Conservation (phyloP, 2,797 vertebrate genomes). For the Spizella passerina region DNA sequence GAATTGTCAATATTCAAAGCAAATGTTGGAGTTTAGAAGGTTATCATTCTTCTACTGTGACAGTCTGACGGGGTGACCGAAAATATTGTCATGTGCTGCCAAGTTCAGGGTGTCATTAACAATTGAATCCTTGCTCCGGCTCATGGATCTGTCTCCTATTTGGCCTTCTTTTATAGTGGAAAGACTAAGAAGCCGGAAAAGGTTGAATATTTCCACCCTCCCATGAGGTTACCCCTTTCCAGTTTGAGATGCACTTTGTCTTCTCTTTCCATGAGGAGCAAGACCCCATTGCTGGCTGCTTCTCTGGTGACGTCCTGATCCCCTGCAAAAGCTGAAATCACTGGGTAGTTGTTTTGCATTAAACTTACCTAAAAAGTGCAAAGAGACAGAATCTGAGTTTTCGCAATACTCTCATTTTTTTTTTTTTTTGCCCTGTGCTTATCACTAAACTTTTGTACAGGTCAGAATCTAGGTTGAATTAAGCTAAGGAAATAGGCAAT, state of each 20-base stretch:
- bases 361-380: constrained; percentile 89
- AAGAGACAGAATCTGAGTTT: constrained; percentile 53
- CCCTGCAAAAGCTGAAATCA: constrained; percentile 98
- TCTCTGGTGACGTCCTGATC: constrained; percentile 99
- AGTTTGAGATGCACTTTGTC: constrained; percentile 98
- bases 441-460: background rate
- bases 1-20: constrained; percentile 87
- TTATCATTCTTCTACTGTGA: constrained; percentile 83
- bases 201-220: constrained; percentile 99
- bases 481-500: background rate
- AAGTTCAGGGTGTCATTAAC: constrained; percentile 76
- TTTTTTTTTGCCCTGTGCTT: background rate
- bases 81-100: constrained; percentile 77
- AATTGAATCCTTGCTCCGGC: constrained; percentile 63
- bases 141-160: constrained; percentile 8
- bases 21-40: constrained; percentile 83
- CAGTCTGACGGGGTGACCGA: constrained; percentile 78
- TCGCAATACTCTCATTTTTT: background rate
- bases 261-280: constrained; percentile 96
- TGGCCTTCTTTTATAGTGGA: constrained; percentile 88
- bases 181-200: constrained; percentile 99
- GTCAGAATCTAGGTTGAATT: background rate
- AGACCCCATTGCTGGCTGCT: constrained; percentile 97
- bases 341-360: constrained; percentile 97
- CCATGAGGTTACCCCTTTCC: constrained; percentile 98